Conservation (phyloP, 2,797 vertebrate species). For the Protosalanx chinensis region DNA sequence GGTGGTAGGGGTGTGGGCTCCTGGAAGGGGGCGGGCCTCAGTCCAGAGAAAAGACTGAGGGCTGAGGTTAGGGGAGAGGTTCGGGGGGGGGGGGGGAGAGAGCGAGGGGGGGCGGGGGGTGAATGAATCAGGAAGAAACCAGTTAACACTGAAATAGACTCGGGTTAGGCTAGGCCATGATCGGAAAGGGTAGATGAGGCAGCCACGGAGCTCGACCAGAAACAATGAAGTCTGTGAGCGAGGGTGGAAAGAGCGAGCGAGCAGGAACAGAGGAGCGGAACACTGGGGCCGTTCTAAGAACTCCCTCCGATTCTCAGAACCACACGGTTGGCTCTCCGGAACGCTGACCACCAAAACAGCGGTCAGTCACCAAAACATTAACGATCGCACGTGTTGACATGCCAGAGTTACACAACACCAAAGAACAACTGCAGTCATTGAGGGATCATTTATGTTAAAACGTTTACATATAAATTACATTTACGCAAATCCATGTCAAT, state of each 20-base stretch:
- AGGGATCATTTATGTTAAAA: background rate
- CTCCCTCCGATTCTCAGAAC: slow-evolving; percentile 22
- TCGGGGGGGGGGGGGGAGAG: background rate
- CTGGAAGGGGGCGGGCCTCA: background rate
- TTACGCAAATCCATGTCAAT: background rate
- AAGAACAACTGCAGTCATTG: background rate
- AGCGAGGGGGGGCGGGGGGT: background rate
- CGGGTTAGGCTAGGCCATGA: background rate
- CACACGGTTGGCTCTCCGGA: background rate
- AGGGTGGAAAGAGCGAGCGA: slow-evolving; percentile 54
- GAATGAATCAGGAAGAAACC: background rate
- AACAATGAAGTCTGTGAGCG: slow-evolving; percentile 18
- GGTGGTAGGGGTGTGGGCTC: background rate
- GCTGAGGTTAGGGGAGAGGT: background rate
- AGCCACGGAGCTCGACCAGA: background rate
- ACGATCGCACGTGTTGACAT: background rate
- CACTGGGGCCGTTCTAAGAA: slow-evolving; percentile 28
- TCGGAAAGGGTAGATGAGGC: slow-evolving; percentile 4
- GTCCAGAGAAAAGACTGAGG: background rate
- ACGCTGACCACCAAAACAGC: slow-evolving; percentile 9
- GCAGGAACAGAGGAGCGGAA: background rate
- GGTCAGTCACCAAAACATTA: background rate
- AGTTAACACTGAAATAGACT: background rate
- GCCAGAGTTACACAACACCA: too few species aligned
- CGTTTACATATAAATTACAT: slow-evolving; percentile 35